phyloP scores from a whole-genome alignment of 64 coral and sea anemone species.

The Platygyra sinensis region DNA sequence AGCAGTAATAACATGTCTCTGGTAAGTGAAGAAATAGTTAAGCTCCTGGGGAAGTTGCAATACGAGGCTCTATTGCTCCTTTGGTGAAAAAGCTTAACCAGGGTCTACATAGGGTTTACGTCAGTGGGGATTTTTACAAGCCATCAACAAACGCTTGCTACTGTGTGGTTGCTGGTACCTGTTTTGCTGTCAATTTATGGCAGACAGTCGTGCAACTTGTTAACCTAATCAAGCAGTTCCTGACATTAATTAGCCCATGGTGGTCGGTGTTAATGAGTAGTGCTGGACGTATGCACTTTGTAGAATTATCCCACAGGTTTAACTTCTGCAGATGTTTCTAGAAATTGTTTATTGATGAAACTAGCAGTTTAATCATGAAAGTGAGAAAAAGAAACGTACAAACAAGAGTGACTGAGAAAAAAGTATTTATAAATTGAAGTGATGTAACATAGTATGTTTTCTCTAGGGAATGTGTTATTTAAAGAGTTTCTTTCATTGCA shows the following conservation, averaged over 20 bases:
- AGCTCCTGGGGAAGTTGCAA: not conserved
- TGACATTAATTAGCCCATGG: no score
- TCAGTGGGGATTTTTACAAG: not conserved
- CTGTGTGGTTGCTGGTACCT: not conserved
- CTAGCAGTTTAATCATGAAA: not conserved
- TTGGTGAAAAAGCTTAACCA: not conserved
- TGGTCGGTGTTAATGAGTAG: no score
- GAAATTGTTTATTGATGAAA: not conserved
- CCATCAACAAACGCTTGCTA: not conserved
- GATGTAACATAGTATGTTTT: conserved; percentile 36
- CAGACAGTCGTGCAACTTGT: no score
- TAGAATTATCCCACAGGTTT: no score
- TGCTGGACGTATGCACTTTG: no score
- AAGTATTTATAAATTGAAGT: conserved; percentile 35
- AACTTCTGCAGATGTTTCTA: not conserved
- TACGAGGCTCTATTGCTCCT: not conserved
- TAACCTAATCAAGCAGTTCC: no score
- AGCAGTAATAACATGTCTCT: not conserved
- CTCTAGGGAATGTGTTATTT: conserved; percentile 13
- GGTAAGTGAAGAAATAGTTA: not conserved
- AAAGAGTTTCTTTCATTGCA: not conserved
- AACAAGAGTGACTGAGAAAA: not conserved
- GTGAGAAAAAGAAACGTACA: not conserved
- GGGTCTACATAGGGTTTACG: not conserved
- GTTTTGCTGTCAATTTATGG: not conserved